Conservation (phyloP, 2,888 invertebrate species). For the Nomada hirtipes region DNA sequence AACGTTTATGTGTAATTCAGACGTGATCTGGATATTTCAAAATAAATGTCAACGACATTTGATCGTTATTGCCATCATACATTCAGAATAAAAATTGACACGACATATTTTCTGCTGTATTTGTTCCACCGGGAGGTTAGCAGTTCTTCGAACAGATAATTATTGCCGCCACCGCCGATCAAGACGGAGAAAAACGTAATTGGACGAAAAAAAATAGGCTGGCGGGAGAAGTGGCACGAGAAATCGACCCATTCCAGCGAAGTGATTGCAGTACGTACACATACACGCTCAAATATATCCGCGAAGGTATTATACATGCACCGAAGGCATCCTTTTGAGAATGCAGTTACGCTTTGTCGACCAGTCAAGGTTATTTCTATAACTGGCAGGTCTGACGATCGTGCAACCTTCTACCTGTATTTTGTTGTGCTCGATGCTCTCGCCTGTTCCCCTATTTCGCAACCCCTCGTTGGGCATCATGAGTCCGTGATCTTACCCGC, state of each 20-base stretch:
- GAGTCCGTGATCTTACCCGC: conserved; percentile 33
- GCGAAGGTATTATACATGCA: conserved; percentile 3
- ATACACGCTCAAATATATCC: not conserved
- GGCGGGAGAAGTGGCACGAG: conserved; percentile 4
- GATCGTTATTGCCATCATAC: not conserved
- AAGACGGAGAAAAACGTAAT: conserved; percentile 12
- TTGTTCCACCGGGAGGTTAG: not conserved
- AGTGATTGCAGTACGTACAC: not conserved
- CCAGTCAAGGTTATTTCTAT: conserved; percentile 52
- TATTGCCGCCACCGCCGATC: not conserved
- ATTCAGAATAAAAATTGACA: not conserved
- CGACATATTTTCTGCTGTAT: too few relatives aligned
- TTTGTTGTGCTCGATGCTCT: conserved; percentile 48
- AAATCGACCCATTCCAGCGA: conserved; percentile 5
- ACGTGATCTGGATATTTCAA: not conserved
- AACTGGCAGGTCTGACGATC: conserved; percentile 52
- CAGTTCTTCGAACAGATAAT: not conserved
- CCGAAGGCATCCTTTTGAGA: conserved; percentile 59
- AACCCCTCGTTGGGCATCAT: conserved; percentile 14
- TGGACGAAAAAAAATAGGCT: conserved; percentile 5
- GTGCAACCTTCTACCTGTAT: conserved; percentile 60
- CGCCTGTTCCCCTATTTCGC: conserved; percentile 20
- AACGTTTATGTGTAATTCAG: too few relatives aligned
- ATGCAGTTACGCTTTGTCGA: conserved; percentile 67
- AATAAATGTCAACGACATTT: not conserved